phyloP scores from a whole-genome alignment of 1,140 invertebrate species.

The Aleiodes sp. region DNA sequence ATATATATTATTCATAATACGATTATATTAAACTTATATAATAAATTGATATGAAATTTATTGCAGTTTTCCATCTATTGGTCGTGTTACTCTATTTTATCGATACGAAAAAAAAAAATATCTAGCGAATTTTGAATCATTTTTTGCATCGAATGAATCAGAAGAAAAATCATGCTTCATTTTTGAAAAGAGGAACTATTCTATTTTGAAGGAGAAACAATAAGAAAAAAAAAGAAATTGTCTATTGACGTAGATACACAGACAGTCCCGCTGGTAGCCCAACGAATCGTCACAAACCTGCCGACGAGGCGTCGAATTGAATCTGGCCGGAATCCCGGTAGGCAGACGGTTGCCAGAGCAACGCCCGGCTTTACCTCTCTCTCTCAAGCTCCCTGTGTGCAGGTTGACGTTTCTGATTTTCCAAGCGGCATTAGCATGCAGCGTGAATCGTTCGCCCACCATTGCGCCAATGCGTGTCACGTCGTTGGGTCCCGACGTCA shows the following conservation, averaged over 20 bases:
- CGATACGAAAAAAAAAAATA: too few species aligned
- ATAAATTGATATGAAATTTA: too few species aligned
- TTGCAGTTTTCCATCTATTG: too few species aligned
- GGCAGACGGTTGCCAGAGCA: not conserved
- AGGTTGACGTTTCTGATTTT: slow-evolving; percentile 31
- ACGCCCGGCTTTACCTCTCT: not conserved
- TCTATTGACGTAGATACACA: not conserved
- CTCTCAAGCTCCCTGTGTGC: not conserved
- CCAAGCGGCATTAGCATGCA: slow-evolving; percentile 31
- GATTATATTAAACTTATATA: too few species aligned
- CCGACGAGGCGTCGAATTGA: slow-evolving; percentile 16
- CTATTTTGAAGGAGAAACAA: not conserved
- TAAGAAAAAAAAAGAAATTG: not conserved
- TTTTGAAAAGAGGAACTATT: too few species aligned
- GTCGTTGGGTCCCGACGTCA: slow-evolving; percentile 3
- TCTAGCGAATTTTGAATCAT: too few species aligned
- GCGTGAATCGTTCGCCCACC: slow-evolving; percentile 22
- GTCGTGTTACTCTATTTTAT: too few species aligned
- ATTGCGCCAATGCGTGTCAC: slow-evolving; percentile 28
- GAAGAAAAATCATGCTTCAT: too few species aligned
- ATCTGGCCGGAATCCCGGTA: slow-evolving; percentile 14
- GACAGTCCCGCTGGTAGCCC: not conserved
- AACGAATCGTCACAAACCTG: not conserved
- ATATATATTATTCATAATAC: too few species aligned
- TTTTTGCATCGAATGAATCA: too few species aligned